Conservation (phyloP, 2,113 vertebrate genomes). For the Reinhardtius hippoglossoides region DNA sequence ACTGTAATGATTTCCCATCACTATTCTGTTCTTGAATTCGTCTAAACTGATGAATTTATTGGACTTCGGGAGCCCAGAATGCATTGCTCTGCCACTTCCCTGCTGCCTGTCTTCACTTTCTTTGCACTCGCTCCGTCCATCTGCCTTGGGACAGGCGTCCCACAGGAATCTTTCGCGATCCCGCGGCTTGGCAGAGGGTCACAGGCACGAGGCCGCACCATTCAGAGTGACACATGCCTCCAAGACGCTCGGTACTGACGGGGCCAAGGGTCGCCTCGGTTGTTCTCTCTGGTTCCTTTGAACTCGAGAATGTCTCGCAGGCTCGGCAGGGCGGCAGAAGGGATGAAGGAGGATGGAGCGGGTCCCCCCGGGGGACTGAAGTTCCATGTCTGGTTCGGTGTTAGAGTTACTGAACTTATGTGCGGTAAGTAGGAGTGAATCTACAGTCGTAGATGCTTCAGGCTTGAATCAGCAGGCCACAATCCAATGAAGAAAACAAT, state of each 20-base stretch:
- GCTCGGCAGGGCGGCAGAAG: slow-evolving; percentile 37
- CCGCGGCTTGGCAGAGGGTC: slow-evolving; percentile 32
- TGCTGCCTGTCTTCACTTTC: slow-evolving; percentile 18
- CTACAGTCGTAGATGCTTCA: background rate
- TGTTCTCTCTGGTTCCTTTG: slow-evolving; percentile 44
- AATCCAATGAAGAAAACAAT: background rate
- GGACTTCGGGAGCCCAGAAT: slow-evolving; percentile 22
- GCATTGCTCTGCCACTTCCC: slow-evolving; percentile 35
- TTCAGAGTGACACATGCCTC: slow-evolving; percentile 55
- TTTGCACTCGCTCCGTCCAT: slow-evolving; percentile 25
- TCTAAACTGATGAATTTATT: slow-evolving; percentile 47
- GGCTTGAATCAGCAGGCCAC: background rate
- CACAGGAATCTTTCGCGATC: slow-evolving; percentile 39
- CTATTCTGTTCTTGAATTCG: slow-evolving; percentile 48
- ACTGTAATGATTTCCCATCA: slow-evolving; percentile 66
- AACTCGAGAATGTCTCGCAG: slow-evolving; percentile 54
- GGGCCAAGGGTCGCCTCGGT: slow-evolving; percentile 34
- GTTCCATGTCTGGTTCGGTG: slow-evolving; percentile 18
- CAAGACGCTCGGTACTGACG: slow-evolving; percentile 36
- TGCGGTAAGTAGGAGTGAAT: background rate
- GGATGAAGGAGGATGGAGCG: slow-evolving; percentile 24
- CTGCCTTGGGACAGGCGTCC: slow-evolving; percentile 52
- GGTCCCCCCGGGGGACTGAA: slow-evolving; percentile 32
- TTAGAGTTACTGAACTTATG: slow-evolving; percentile 22
- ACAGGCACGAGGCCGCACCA: slow-evolving; percentile 12